Evolutionary conservation across 2,113 vertebrate species (phyloP).

Genomic region (Phalacrocorax aristotelis): DNA sequence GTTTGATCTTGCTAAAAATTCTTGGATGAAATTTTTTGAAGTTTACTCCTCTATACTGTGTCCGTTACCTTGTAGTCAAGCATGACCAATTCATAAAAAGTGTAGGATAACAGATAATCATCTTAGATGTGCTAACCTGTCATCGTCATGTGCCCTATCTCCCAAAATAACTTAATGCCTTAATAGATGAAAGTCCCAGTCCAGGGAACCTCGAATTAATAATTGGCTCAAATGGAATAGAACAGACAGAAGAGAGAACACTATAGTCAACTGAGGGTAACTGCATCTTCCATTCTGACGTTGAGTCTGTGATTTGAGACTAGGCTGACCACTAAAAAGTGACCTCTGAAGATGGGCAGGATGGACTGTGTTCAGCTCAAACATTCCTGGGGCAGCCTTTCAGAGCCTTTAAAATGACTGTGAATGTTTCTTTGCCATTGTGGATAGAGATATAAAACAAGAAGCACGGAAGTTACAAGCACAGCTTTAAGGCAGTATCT

Average conservation of each 20-base stretch:
- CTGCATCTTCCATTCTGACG: not conserved
- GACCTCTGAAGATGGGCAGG: not conserved
- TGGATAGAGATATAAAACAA: not conserved
- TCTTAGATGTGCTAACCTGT: not conserved
- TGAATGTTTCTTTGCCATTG: not conserved
- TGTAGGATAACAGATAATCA: not conserved
- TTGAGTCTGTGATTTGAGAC: not conserved
- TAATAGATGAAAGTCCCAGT: not conserved
- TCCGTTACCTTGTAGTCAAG: not conserved
- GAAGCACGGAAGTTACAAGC: not conserved
- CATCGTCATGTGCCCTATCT: not conserved
- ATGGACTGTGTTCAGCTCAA: not conserved
- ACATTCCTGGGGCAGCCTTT: not conserved
- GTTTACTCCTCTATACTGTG: not conserved
- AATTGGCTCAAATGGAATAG: not conserved
- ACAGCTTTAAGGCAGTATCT: not conserved
- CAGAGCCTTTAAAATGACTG: not conserved
- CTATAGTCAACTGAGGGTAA: not conserved
- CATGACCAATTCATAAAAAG: not conserved
- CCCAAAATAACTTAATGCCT: not conserved
- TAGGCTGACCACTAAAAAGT: not conserved
- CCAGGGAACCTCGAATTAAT: not conserved
- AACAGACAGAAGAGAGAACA: not conserved
- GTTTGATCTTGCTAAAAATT: constrained; percentile 31
- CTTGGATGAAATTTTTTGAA: not conserved